Evolutionary conservation across 2,113 vertebrate species (phyloP), one percentile per base, ranked within the genome.

Genomic region (Archilochus colubris): DNA sequence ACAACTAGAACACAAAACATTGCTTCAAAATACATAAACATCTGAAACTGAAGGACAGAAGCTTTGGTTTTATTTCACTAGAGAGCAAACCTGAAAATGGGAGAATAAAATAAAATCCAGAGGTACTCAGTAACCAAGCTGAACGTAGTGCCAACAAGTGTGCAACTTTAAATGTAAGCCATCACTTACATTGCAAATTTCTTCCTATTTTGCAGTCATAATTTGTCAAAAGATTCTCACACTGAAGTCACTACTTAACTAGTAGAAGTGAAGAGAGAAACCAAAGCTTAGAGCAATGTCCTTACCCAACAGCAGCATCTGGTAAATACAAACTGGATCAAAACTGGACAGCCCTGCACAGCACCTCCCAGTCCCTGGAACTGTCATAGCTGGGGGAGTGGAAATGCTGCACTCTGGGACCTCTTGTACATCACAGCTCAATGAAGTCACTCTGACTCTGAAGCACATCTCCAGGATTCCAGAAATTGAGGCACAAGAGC

Each of bases 391-490:
- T 15, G 46, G 2, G 40, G 31, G 12, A 48, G 53, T 3, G 5
- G 36, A 53, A 88, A 36, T 5, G 8, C n/a, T 7, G 6, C 0
- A 13, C 1, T 5, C 28, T 27, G 63, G 16, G 6, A 10, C 7
- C 30, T 21, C 25, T 22, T 61, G 12, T 24, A 15, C 33, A 17
- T 18, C 21, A 6, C n/a, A 30, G n/a, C 50, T 24, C 1, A 0
- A 8, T 19, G n/a, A 28, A 73, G 22, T 40, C 1, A 0, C 33
- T 69, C 19, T 31, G 18, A 61, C 10, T 24, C 25, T 25, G 30
- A 53, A 85, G 54, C 25, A 25, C 50, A 33, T 6, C n/a, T 62
- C 25, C 0, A 74, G 33, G 43, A 10, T 77, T 59, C 87, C 51
- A 62, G 30, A 70, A 40, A 40, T 40, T 40, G 10, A 40, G 18